Conservation (phyloP, 1,140 invertebrate genomes). For the Drosophila ambigua region DNA sequence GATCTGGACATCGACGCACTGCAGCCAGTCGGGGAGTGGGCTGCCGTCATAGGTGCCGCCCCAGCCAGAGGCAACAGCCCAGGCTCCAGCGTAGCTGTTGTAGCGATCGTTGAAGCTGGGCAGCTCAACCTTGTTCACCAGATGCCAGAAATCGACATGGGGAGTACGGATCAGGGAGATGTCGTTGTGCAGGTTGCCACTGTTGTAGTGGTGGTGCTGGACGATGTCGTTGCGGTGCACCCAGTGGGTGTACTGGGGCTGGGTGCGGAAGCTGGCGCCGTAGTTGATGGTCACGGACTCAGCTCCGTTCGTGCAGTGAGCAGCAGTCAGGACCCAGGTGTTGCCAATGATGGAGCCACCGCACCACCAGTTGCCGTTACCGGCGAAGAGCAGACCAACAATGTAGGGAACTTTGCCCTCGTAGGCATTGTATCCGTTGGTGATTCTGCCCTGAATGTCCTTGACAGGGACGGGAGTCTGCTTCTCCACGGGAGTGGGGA, state of each 20-base stretch:
- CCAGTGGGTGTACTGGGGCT: conserved; percentile 50
- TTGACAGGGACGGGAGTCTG: conserved; percentile 29
- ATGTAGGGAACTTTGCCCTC: conserved; percentile 85
- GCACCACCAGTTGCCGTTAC: conserved; percentile 84
- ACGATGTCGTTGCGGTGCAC: conserved; percentile 46
- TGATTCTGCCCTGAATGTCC: conserved; percentile 72
- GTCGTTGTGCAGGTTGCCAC: conserved; percentile 49
- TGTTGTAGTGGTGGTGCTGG: conserved; percentile 56
- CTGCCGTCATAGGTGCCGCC: conserved; percentile 56
- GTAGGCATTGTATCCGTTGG: conserved; percentile 68
- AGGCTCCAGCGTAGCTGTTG: conserved; percentile 36
- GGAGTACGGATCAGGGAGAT: conserved; percentile 59
- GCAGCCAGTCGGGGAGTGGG: conserved; percentile 53
- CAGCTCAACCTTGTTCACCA: conserved; percentile 58
- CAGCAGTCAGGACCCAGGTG: conserved; percentile 86
- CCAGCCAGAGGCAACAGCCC: conserved; percentile 64
- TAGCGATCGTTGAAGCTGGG: conserved; percentile 55
- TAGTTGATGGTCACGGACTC: conserved; percentile 59
- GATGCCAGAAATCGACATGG: conserved; percentile 55
- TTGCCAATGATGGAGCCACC: conserved; percentile 86
- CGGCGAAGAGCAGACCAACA: conserved; percentile 83
- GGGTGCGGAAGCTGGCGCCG: conserved; percentile 65
- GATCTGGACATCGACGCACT: conserved; percentile 55
- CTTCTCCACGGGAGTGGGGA: conserved; percentile 32
- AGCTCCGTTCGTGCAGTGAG: conserved; percentile 84